These are phyloP conservation scores for Nyctibius bracteatus DNA, from an alignment of 2,113 vertebrate genomes.

Conservation along the genomic window DNA sequence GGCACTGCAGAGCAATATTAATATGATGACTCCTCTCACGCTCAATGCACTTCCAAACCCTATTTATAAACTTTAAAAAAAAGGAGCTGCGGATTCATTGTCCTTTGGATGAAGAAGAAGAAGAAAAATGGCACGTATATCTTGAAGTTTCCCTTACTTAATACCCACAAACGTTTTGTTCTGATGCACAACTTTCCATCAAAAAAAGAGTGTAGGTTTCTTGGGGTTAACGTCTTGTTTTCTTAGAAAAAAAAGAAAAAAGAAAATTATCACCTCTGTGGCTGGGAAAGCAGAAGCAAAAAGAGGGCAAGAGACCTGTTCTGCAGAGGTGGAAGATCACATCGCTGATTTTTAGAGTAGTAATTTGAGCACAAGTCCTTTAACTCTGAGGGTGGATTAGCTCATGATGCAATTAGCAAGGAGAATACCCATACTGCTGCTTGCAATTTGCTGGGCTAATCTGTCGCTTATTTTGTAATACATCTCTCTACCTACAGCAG, in stretches of 20 bases:
- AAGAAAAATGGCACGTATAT: not conserved
- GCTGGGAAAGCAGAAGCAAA: not conserved
- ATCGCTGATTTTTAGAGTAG: not conserved
- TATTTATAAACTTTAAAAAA: not conserved
- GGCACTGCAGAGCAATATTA: not conserved
- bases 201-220: not conserved
- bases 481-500: not conserved
- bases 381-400: not conserved
- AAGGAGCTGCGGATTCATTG: not conserved
- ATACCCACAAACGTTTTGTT: not conserved
- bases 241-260: not conserved
- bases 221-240: not conserved
- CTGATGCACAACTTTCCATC: not conserved
- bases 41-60: not conserved
- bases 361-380: constrained; percentile 13
- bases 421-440: not conserved
- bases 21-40: not conserved
- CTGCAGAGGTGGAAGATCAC: not conserved
- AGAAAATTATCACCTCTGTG: not conserved
- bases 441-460: not conserved
- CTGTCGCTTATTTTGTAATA: not conserved
- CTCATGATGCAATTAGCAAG: constrained; percentile 32
- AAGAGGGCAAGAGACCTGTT: not conserved
- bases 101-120: not conserved
- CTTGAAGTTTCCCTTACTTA: not conserved